phyloP scores from a whole-genome alignment of 2,113 vertebrate genomes.

The Zapornia atra region DNA sequence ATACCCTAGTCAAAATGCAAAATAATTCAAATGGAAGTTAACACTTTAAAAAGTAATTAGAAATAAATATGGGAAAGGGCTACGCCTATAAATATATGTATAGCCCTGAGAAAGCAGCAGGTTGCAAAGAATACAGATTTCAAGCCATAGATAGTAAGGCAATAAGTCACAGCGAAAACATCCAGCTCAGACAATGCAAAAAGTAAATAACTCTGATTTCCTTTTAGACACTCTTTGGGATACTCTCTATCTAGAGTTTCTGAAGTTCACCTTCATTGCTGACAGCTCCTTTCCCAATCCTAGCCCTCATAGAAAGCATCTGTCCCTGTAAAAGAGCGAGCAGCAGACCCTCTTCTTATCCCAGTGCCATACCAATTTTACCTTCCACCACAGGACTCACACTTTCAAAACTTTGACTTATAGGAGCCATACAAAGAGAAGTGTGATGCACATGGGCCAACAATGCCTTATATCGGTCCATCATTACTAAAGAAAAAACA shows the following conservation, averaged over 20 bases:
- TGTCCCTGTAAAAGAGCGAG: background rate
- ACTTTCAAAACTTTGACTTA: background rate
- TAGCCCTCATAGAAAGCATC: background rate
- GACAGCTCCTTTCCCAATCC: background rate
- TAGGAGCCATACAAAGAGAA: background rate
- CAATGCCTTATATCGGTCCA: background rate
- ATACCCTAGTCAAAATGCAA: background rate
- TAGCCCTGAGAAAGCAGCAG: background rate
- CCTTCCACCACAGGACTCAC: background rate
- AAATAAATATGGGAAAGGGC: background rate
- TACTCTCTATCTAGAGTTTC: background rate
- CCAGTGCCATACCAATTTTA: background rate
- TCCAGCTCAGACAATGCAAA: background rate
- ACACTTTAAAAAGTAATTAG: background rate
- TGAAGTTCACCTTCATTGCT: background rate
- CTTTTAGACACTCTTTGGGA: background rate
- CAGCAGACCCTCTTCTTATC: background rate
- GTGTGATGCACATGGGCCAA: background rate
- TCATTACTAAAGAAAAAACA: background rate
- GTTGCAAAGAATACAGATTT: background rate
- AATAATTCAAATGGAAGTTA: background rate
- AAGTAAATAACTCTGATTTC: background rate
- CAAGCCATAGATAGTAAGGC: background rate
- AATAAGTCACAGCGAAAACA: background rate
- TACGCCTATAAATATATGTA: background rate